A percentile compares a stretch with the other conserved stretches of the same genome.
These are phyloP conservation scores for Meandrina meandrites DNA, from an alignment of 92 coral and sea anemone genomes.

Conservation along the genomic window DNA sequence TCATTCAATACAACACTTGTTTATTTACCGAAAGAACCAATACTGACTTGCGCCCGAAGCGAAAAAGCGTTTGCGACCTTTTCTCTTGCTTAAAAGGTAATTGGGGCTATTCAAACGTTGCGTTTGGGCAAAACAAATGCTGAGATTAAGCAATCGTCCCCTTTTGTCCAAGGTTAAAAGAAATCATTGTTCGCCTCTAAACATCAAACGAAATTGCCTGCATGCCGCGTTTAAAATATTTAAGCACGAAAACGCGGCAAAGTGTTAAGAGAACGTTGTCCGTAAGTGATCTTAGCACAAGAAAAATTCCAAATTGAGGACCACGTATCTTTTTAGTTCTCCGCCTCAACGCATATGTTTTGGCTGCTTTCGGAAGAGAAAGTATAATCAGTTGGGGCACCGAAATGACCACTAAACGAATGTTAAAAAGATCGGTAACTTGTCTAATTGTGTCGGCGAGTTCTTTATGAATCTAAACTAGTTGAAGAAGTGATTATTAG, in stretches of 20 bases:
- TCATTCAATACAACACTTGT: conserved; percentile 18
- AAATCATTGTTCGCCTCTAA: conserved; percentile 66
- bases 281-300: conserved; percentile 20
- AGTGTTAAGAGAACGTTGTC: not conserved
- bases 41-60: conserved; percentile 37
- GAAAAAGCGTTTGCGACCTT: conserved; percentile 18
- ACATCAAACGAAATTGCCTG: conserved; percentile 84
- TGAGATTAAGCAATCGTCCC: conserved; percentile 80
- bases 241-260: conserved; percentile 20
- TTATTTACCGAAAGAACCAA: conserved; percentile 42
- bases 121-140: conserved; percentile 64
- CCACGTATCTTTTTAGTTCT: not conserved
- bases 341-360: not conserved
- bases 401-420: conserved; percentile 25
- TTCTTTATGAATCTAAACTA: conserved; percentile 85
- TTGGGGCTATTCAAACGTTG: conserved; percentile 17
- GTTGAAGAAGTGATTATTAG: conserved; percentile 77
- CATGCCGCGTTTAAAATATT: conserved; percentile 64
- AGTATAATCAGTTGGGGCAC: conserved; percentile 26
- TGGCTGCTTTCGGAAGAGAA: conserved; percentile 12
- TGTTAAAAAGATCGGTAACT: conserved; percentile 37
- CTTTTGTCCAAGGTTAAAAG: conserved; percentile 71
- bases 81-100: conserved; percentile 22
- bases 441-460: conserved; percentile 72
- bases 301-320: not conserved